Base-by-base conservation (phyloP, 2,113 vertebrate species). In the Ptyas mucosa region DNA sequence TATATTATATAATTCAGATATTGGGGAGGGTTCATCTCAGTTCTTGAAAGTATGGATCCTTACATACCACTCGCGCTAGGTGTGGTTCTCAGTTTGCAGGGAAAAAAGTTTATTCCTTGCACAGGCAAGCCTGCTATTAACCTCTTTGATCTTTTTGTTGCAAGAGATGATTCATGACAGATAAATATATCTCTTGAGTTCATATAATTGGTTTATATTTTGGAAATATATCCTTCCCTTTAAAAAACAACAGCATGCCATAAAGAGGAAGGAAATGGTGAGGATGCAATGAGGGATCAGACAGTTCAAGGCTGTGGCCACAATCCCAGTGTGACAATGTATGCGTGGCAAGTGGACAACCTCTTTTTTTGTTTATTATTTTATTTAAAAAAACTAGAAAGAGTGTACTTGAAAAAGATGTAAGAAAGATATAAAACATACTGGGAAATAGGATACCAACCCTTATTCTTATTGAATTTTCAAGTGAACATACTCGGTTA, bases 61-160 rank as follows among this genome's bases (percentile, higher is more conserved):
- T 81, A 39, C 8, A 21, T 81, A 39, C 15, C 34, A 43, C 75
- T 43, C 7, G 39, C 7, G 0, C 7, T 39, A 81, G 34, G 34
- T 43, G 34, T 81, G 7, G 18, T 39, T 34, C 34, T 39, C 75
- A 39, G 2, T 39, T 39, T 81, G 75, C 75, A 21, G 69, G 64
- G 1, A 2, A 1, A 2, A 2, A 9, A 18, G 0, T 20, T 7
- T 0, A 0, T 34, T n/a, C 53, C 54, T 18, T 69, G 53, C 39
- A 0, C 0, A 29, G 5, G 21, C 87, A 3, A 0, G 0, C 7
- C 9, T 57, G 18, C 26, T 20, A 7, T 3, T 89, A 0, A 0
- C 51, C 1, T 75, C 15, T 54, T 12, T 24, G 0, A 75, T 81
- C 34, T 23, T 49, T 55, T 43, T 85, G 39, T 49, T 89, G 43